Conservation (phyloP, 2,113 vertebrate species). For the Indri indri region DNA sequence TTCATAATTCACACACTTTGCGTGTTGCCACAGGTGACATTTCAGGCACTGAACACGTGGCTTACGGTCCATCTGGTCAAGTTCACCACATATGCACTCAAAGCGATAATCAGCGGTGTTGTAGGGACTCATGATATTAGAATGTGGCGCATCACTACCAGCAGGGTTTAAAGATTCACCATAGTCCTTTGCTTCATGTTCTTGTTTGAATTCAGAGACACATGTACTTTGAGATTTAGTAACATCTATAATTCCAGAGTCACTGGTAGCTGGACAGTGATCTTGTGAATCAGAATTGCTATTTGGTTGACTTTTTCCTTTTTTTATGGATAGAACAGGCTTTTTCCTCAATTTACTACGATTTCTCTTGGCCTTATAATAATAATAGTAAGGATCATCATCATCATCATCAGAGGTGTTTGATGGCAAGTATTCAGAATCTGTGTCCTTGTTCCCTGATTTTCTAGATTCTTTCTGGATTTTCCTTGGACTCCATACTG, state of each 20-base stretch:
- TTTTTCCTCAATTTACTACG: conserved; percentile 62
- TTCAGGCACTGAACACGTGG: conserved; percentile 97
- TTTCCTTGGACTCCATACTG: conserved; percentile 74
- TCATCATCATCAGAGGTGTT: conserved; percentile 83
- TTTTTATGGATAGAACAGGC: neutral
- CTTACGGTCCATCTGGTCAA: conserved; percentile 92
- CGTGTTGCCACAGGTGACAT: conserved; percentile 97
- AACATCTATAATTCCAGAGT: neutral
- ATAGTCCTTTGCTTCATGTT: conserved; percentile 12
- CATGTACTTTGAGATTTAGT: conserved; percentile 36
- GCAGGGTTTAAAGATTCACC: conserved; percentile 59
- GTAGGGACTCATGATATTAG: conserved; percentile 84
- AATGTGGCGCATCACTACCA: conserved; percentile 46
- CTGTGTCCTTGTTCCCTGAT: conserved; percentile 64
- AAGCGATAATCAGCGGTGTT: conserved; percentile 93
- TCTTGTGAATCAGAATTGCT: conserved; percentile 6
- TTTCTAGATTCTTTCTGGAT: conserved; percentile 77
- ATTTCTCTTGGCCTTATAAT: conserved; percentile 78
- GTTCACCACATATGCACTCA: conserved; percentile 97
- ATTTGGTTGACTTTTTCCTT: conserved; percentile 47
- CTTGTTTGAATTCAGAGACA: conserved; percentile 43
- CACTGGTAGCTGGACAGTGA: conserved; percentile 35
- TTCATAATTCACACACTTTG: conserved; percentile 96
- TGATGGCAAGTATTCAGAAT: conserved; percentile 72
- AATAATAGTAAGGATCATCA: conserved; percentile 78